These are phyloP conservation scores for Epizoanthus stellaris DNA, from an alignment of 92 coral and sea anemone genomes.

Conservation along the genomic window DNA sequence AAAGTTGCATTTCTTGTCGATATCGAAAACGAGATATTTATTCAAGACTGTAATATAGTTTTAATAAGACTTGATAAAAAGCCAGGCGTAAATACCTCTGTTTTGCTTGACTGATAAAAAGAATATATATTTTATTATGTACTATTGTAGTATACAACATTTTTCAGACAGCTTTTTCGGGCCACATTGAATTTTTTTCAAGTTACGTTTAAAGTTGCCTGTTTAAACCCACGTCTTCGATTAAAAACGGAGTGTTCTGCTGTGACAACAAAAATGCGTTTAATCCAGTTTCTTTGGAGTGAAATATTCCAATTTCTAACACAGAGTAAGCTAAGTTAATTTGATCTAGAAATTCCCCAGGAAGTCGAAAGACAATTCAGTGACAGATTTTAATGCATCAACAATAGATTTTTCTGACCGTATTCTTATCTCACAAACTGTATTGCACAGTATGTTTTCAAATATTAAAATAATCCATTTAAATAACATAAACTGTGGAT, in stretches of 20 bases:
- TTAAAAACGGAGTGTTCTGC: neutral
- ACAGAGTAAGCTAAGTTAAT: neutral
- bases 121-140: too few species aligned
- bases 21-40: neutral
- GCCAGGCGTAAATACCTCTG: neutral
- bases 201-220: neutral
- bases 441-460: neutral
- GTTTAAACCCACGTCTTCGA: neutral
- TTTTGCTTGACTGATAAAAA: neutral
- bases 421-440: too few species aligned
- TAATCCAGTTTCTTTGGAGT: too few species aligned
- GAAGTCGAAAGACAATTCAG: constrained; percentile 3
- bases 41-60: neutral
- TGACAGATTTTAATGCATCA: neutral
- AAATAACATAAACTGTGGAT: too few species aligned
- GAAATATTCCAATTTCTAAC: too few species aligned
- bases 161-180: too few species aligned
- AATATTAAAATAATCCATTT: neutral
- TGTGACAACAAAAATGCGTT: too few species aligned
- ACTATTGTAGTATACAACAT: too few species aligned
- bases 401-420: neutral
- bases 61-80: neutral
- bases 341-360: neutral
- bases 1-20: neutral
- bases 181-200: neutral